A percentile compares a stretch with the other conserved stretches of the same genome.
These are phyloP conservation scores for Schrankia costaestrigalis DNA, from an alignment of 2,888 invertebrate genomes.

Conservation along the genomic window DNA sequence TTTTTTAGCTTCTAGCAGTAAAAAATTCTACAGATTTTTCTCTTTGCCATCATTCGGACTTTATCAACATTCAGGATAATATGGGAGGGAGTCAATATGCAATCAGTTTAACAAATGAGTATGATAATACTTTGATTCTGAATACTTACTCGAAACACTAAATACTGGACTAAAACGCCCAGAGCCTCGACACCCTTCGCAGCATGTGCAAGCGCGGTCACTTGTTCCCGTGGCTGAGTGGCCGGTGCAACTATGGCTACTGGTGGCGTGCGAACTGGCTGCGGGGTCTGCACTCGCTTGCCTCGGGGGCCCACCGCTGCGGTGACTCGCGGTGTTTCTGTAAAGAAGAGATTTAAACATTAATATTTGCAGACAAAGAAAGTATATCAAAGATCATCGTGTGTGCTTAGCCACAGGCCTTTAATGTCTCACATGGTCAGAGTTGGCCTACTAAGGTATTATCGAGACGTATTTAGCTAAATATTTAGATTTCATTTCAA, in stretches of 20 bases:
- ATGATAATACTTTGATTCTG: background rate
- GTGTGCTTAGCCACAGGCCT: too few relatives aligned
- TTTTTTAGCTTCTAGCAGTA: too few relatives aligned
- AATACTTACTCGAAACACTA: constrained; percentile 86
- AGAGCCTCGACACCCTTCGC: constrained; percentile 90
- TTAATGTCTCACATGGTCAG: too few relatives aligned
- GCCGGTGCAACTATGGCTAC: constrained; percentile 38
- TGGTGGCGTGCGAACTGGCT: constrained; percentile 51
- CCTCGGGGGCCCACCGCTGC: constrained; percentile 66
- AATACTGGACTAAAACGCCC: constrained; percentile 91
- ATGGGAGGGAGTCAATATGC: too few relatives aligned
- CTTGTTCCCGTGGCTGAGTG: constrained; percentile 52
- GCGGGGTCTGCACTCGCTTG: constrained; percentile 70
- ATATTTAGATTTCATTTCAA: too few relatives aligned
- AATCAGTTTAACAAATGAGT: background rate
- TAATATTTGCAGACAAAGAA: background rate
- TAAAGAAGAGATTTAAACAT: constrained; percentile 12
- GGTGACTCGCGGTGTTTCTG: constrained; percentile 71
- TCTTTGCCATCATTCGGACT: too few relatives aligned
- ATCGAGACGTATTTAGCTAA: too few relatives aligned
- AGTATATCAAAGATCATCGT: too few relatives aligned
- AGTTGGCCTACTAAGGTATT: too few relatives aligned
- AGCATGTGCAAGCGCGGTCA: constrained; percentile 70
- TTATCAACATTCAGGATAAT: too few relatives aligned
- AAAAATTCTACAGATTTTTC: too few relatives aligned